phyloP scores from a whole-genome alignment of 1,140 invertebrate genomes.

The Eulimnadia texana region DNA sequence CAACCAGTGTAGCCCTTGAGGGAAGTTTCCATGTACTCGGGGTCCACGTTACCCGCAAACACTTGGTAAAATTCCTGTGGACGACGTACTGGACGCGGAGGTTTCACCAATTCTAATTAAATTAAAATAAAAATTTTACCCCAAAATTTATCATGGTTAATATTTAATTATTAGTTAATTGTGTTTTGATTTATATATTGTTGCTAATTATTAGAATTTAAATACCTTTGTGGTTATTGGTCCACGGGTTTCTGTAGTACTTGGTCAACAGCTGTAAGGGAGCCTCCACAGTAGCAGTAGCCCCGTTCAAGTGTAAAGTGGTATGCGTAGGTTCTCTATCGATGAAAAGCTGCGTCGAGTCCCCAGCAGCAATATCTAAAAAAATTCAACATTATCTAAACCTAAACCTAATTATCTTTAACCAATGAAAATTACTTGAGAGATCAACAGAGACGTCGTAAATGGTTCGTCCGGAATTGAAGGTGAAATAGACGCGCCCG shows the following conservation, averaged over 20 bases:
- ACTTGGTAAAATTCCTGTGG: slow-evolving; percentile 67
- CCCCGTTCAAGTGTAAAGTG: slow-evolving; percentile 66
- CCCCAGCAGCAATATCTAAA: slow-evolving; percentile 52
- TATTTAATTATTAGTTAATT: no score
- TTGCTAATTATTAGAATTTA: no score
- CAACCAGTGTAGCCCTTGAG: slow-evolving; percentile 71
- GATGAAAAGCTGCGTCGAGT: slow-evolving; percentile 71
- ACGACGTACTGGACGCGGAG: slow-evolving; percentile 61
- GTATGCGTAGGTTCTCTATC: slow-evolving; percentile 53
- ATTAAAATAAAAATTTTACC: slow-evolving; percentile 20
- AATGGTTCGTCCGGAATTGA: slow-evolving; percentile 65
- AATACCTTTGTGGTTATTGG: slow-evolving; percentile 22
- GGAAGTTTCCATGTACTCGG: slow-evolving; percentile 28
- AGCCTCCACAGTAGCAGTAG: slow-evolving; percentile 50
- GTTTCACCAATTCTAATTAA: slow-evolving; percentile 66
- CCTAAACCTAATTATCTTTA: slow-evolving; percentile 13
- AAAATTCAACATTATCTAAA: slow-evolving; percentile 14
- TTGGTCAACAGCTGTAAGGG: slow-evolving; percentile 48
- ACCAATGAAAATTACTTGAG: slow-evolving; percentile 31
- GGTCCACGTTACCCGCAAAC: slow-evolving; percentile 71
- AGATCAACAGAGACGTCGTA: slow-evolving; percentile 59
- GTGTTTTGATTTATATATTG: no score
- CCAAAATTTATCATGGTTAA: no score
- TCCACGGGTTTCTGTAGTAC: slow-evolving; percentile 22
- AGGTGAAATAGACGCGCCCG: slow-evolving; percentile 60